Base-by-base conservation (phyloP, 64 coral and sea anemone species). In the Stichodactyla mertensii region DNA sequence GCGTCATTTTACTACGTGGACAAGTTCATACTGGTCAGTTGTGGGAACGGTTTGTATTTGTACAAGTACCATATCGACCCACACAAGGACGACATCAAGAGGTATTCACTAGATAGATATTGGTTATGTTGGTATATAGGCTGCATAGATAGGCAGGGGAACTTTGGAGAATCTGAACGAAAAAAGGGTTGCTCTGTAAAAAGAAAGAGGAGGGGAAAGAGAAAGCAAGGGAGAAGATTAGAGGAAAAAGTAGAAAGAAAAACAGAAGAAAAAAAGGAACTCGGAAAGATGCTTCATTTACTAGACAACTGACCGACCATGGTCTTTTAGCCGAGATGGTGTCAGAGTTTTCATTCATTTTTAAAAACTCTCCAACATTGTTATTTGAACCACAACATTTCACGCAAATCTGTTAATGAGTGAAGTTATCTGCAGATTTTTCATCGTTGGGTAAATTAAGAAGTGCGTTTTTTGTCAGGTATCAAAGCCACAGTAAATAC, bases 1-100 rank as follows among this genome's bases (percentile, higher is more conserved):
- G 89, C 93, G 19, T 89, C 82, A 64, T 99, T 99, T 88, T 99
- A 99, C 69, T 99, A 99, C 31, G 86, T 99, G 61, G 97, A 99
- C 88, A 99, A 99, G 62, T 99, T 99, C 19, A 69, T 98, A 53
- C 85, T 98, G 74, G 28, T 94, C 31, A 89, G 92, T 79, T 89
- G 89, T 74, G 92, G 92, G 5, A 98, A 98, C 84, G 87, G 87
- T 2, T 79, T 98, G 14, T 91, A 94, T 82, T 54, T 98, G 84
- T 98, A 98, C 69, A 98, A 98, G 84, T 98, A 98, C 28, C 85
- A 94, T 77, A 70, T 98, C 77, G 95, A 92, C 79, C 26, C 54
- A 69, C 87, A 91, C 26, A 98, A 94, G 92, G 92, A 98, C 71
- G 95, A 98, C 70, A 67, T 98, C 0, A 98, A 94, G 84, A 92